phyloP scores from a whole-genome alignment of 2,888 invertebrate species.

The Tineola bisselliella region DNA sequence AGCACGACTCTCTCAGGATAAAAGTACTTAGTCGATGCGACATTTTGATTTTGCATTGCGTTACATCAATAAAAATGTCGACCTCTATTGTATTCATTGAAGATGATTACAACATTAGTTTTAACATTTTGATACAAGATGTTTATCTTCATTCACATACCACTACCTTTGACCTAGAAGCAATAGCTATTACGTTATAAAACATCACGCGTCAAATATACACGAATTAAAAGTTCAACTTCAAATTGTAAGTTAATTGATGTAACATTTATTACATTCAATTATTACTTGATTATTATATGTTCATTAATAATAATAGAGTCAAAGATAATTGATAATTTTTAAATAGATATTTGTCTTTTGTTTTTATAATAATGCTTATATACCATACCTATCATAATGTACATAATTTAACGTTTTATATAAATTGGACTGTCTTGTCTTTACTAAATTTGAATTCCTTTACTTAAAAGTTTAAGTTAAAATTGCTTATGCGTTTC shows the following conservation, averaged over 20 bases:
- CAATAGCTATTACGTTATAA: neutral
- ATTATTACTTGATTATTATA: neutral
- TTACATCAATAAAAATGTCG: conserved; percentile 12
- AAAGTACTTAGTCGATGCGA: neutral
- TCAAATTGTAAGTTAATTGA: conserved; percentile 1
- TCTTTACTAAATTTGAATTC: too few relatives aligned
- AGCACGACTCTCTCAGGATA: neutral
- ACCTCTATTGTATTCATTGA: conserved; percentile 1
- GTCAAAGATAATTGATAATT: too few relatives aligned
- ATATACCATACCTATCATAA: too few relatives aligned
- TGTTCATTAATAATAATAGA: neutral
- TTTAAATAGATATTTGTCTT: too few relatives aligned
- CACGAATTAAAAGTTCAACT: neutral
- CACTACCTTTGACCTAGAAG: conserved; percentile 9
- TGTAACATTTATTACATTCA: neutral
- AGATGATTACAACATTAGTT: conserved; percentile 4
- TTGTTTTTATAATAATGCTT: too few relatives aligned
- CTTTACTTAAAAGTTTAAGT: too few relatives aligned
- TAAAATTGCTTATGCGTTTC: too few relatives aligned
- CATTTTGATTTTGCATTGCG: conserved; percentile 7
- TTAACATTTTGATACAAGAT: conserved; percentile 40
- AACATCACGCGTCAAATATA: neutral
- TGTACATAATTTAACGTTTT: too few relatives aligned
- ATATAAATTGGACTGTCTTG: too few relatives aligned
- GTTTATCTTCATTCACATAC: conserved; percentile 25